Base-by-base conservation (phyloP, 2,888 invertebrate genomes). In the Eupithecia inturbata region DNA sequence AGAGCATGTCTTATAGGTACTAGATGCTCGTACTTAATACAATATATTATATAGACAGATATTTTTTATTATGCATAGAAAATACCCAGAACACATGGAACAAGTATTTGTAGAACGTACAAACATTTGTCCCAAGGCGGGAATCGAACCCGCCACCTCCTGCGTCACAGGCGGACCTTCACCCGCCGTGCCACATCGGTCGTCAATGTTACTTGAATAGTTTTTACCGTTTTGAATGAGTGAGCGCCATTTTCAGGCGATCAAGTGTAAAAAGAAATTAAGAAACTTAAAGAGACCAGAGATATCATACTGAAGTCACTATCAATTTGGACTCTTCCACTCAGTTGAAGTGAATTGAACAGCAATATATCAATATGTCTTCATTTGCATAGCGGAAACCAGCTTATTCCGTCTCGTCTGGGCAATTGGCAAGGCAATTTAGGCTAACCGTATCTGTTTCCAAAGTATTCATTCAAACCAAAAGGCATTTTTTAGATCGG, bases 291-390 rank as follows among this genome's bases (percentile, higher is more conserved):
- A 60, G 5, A 26, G 26, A 26, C 12, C 49, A 31, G 28, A 28
- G 28, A 31, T 62, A 62, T 62, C 31, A 31, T 60, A 60, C 14
- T n/a, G n/a, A 33, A 64, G 31, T 12, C n/a, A 64, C 64, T 45
- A 53, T 49, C 31, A 62, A 73, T 70, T 49, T 70, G 22, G 28
- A 41, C 57, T 64, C 49, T 28, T 49, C 22, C 49, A 33, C 22
- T 64, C n/a, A 41, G 64, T 41, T 22, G 14, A 66, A 68, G 57
- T 73, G 41, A 53, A 66, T 36, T 10, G 74, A 77, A 79, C 71
- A 70, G 67, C 49, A 78, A 79, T 82, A 79, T 80, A 79, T 80
- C 78, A 71, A 78, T 78, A 74, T n/a, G 79, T 73, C 75, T 76
- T 63, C 66, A 73, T 76, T 77, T 79, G 79, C 77, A 82, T 81